Conservation (phyloP, 2,113 vertebrate genomes). For the Nestor notabilis region DNA sequence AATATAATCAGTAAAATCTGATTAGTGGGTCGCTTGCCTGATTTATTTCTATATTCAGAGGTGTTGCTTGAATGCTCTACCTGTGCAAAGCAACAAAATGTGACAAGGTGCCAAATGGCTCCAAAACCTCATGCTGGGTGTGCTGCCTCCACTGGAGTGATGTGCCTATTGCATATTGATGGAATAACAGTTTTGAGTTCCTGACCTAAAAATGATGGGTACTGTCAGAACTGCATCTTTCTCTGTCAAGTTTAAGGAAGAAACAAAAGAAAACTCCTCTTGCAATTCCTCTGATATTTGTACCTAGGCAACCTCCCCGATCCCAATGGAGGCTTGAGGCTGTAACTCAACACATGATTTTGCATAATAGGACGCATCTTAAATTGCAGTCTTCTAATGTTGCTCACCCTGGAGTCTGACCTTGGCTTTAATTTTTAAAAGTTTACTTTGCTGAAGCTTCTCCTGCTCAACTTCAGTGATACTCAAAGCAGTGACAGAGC, state of each 20-base stretch:
- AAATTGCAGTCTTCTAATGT: neutral
- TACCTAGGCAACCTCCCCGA: neutral
- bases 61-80: neutral
- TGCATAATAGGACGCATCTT: conserved; percentile 16
- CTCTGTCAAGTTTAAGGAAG: neutral
- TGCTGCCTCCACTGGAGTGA: neutral
- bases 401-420: neutral
- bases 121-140: rapidly evolving
- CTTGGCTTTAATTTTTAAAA: conserved; percentile 55
- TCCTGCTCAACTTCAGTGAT: neutral
- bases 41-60: neutral
- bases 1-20: neutral
- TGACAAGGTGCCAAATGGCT: neutral
- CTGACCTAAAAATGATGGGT: neutral
- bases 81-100: neutral
- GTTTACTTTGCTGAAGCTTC: conserved; percentile 23
- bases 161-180: neutral
- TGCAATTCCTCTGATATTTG: neutral
- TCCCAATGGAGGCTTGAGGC: neutral
- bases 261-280: neutral
- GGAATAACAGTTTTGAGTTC: neutral
- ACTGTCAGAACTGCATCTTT: neutral
- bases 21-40: neutral
- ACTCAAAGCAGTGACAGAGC: neutral
- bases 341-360: conserved; percentile 48